Percentiles rank a stretch among this genome's conserved stretches.
Evolutionary conservation across 1,140 invertebrate genomes (phyloP).

Genomic region (Megalonaias nervosa): DNA sequence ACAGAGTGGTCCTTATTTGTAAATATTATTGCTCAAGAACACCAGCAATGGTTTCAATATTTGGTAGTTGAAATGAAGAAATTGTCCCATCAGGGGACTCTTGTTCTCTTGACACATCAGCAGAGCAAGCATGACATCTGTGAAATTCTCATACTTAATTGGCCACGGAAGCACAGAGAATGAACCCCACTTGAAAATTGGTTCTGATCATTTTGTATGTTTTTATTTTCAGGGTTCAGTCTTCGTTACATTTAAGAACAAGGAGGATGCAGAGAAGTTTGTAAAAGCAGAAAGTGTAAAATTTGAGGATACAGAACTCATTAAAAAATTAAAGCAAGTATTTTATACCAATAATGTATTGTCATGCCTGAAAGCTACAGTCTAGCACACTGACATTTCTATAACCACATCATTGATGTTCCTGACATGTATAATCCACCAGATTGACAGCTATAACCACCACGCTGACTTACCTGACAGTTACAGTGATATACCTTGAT

Average conservation of each 20-base stretch:
- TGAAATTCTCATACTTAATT: neutral
- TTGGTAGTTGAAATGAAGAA: too few relatives aligned
- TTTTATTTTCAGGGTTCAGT: constrained; percentile 88
- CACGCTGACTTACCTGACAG: too few relatives aligned
- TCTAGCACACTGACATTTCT: neutral
- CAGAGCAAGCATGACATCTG: neutral
- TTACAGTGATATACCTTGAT: too few relatives aligned
- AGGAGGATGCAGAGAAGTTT: constrained; percentile 81
- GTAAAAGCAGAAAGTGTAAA: constrained; percentile 79
- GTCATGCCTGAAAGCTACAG: neutral
- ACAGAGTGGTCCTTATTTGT: too few relatives aligned
- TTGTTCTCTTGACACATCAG: neutral
- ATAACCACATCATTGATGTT: too few relatives aligned
- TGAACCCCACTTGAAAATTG: neutral
- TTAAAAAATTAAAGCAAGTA: constrained; percentile 83
- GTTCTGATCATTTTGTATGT: neutral
- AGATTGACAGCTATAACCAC: too few relatives aligned
- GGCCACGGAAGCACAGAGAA: neutral
- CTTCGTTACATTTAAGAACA: constrained; percentile 86
- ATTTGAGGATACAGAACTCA: constrained; percentile 78
- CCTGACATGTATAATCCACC: too few relatives aligned
- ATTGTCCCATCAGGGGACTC: neutral
- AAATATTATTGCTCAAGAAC: too few relatives aligned
- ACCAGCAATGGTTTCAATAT: too few relatives aligned
- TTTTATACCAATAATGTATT: constrained; percentile 44